These are phyloP conservation scores for Rhagologus leucostigma DNA, from an alignment of 2,113 vertebrate genomes.

Conservation along the genomic window DNA sequence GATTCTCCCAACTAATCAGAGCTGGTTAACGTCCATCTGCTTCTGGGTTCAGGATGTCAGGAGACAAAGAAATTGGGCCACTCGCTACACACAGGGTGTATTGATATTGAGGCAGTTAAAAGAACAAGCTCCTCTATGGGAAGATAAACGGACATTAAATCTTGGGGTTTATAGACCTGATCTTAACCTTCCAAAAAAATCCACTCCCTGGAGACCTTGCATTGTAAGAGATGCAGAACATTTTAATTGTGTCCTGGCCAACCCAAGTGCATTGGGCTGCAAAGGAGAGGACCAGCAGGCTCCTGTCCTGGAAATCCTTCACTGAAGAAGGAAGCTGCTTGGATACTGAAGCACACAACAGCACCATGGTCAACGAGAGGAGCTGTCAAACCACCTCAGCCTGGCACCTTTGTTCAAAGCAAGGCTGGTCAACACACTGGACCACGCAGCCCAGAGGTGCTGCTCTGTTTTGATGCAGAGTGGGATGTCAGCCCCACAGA, in stretches of 20 bases:
- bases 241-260: background rate
- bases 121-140: background rate
- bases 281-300: background rate
- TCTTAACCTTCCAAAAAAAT: background rate
- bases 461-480: background rate
- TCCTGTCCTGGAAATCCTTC: background rate
- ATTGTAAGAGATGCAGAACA: background rate
- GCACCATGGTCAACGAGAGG: background rate
- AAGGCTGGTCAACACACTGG: background rate
- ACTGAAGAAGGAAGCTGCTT: background rate
- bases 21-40: constrained; percentile 70
- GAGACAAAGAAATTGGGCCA: constrained; percentile 53
- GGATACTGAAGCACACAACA: background rate
- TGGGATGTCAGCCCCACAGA: background rate
- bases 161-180: constrained; percentile 26
- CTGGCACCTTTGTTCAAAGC: background rate
- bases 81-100: constrained; percentile 14
- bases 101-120: background rate
- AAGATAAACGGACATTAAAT: constrained; percentile 30
- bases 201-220: background rate
- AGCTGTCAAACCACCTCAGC: background rate
- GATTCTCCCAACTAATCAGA: constrained; percentile 73
- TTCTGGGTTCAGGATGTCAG: constrained; percentile 62
- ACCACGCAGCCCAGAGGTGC: accelerated
- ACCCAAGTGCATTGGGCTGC: background rate